Evolutionary conservation across 2,888 invertebrate species (phyloP).

Genomic region (Cecidostiba fungosa): DNA sequence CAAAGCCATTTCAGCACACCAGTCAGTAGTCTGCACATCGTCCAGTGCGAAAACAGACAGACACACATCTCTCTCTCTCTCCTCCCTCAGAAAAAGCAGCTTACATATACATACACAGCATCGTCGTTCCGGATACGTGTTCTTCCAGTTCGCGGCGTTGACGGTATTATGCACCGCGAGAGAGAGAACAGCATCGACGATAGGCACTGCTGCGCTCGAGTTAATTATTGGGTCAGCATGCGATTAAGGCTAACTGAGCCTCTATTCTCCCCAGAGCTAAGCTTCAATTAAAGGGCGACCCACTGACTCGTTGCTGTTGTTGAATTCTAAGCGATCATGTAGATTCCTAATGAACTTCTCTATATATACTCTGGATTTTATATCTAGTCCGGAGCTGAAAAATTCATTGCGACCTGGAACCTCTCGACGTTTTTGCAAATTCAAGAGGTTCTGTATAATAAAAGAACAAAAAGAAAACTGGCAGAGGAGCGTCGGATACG

Average conservation of each 20-base stretch:
- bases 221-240: conserved; percentile 73
- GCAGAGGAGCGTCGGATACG: not conserved
- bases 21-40: not conserved
- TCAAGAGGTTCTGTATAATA: not conserved
- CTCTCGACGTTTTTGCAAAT: not conserved
- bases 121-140: not conserved
- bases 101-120: not conserved
- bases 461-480: too few relatives aligned
- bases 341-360: not conserved
- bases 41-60: not conserved
- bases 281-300: conserved; percentile 65
- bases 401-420: not conserved
- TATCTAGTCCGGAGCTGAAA: not conserved
- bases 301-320: conserved; percentile 25
- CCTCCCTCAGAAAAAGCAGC: not conserved
- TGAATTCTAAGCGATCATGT: not conserved
- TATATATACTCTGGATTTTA: not conserved
- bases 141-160: not conserved
- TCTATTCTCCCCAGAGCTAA: conserved; percentile 61
- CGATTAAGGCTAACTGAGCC: conserved; percentile 73
- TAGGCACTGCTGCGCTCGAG: conserved; percentile 40
- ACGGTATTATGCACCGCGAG: conserved; percentile 23
- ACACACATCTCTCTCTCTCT: not conserved
- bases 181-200: conserved; percentile 11
- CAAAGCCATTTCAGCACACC: not conserved